Conservation (phyloP, 2,797 vertebrate species). For the Scolopax rusticola region DNA sequence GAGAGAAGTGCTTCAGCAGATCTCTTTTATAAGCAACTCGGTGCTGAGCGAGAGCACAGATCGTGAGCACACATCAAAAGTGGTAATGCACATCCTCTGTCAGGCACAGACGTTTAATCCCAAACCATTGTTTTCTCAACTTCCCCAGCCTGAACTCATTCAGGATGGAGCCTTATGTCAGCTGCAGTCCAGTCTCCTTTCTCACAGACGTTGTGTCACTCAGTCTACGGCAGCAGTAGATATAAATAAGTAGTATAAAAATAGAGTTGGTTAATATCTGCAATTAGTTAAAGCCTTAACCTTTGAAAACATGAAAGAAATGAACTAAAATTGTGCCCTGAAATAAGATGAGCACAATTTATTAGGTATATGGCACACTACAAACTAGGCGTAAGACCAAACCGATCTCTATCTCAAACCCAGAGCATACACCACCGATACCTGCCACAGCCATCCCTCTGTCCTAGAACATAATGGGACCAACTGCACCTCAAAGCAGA, state of each 20-base stretch:
- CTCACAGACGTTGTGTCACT: neutral
- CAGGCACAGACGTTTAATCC: neutral
- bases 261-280: neutral
- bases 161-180: neutral
- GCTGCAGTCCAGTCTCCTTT: neutral
- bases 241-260: neutral
- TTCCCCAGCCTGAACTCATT: neutral
- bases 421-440: accelerated
- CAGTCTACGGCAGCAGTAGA: neutral
- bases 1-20: neutral
- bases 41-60: neutral
- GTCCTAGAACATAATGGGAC: accelerated
- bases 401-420: accelerated
- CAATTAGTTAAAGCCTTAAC: neutral
- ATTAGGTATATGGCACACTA: neutral
- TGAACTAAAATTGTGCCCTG: neutral
- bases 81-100: neutral
- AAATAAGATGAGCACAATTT: neutral
- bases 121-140: neutral
- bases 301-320: neutral
- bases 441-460: neutral
- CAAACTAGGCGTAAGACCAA: accelerated
- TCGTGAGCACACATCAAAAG: neutral
- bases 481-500: neutral
- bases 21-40: neutral